phyloP scores from a whole-genome alignment of 2,888 invertebrate species.

The Drosophila stalkeri region DNA sequence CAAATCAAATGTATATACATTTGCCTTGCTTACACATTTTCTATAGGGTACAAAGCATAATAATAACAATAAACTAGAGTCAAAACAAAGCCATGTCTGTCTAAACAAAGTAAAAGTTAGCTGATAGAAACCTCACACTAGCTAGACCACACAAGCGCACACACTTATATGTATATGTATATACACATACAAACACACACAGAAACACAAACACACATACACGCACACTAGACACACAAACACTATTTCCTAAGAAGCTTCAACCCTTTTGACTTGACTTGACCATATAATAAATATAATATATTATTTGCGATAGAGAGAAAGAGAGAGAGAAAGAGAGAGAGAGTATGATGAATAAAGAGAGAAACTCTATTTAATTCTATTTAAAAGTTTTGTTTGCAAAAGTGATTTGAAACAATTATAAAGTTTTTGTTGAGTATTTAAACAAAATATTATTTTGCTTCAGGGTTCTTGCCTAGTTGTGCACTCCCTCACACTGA shows the following conservation, averaged over 20 bases:
- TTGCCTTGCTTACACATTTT: neutral
- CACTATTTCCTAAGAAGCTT: neutral
- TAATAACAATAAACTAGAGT: constrained; percentile 6
- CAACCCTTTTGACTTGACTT: constrained; percentile 30
- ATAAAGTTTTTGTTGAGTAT: neutral
- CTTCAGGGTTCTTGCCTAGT: neutral
- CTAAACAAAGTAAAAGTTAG: neutral
- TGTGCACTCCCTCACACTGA: neutral
- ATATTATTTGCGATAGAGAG: constrained; percentile 2
- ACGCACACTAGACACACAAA: neutral
- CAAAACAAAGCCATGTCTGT: constrained; percentile 8
- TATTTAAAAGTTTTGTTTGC: neutral
- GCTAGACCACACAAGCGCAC: neutral
- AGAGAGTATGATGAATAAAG: neutral
- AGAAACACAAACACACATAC: neutral
- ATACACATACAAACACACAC: neutral
- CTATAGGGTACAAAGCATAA: neutral
- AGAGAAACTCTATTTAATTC: neutral
- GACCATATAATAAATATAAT: constrained; percentile 24
- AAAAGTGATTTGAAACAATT: neutral
- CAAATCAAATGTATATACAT: neutral
- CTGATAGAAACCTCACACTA: constrained; percentile 8
- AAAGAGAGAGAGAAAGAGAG: neutral
- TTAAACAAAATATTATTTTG: neutral
- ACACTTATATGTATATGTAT: too few species aligned